Evolutionary conservation across 2,797 vertebrate genomes (phyloP), one percentile per base, ranked within the genome.

Genomic region (Champsocephalus gunnari): DNA sequence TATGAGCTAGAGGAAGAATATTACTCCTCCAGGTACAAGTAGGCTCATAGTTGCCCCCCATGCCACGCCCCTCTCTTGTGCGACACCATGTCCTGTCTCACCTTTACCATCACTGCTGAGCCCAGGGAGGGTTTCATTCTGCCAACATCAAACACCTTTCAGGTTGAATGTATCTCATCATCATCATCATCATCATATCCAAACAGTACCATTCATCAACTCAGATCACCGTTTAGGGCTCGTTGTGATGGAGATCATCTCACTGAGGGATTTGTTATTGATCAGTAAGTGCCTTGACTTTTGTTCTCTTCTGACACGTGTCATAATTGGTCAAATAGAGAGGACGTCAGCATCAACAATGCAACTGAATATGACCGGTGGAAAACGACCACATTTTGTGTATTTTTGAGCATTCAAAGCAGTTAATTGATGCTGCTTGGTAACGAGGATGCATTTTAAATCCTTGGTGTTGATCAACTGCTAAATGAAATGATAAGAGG

Each of bases 1-100:
- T 99, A 98, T 70, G 98, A 99, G 95, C 95, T 99, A 87, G 98
- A 99, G 95, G 98, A 99, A 97, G 98, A 99, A 94, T 99, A 98
- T 96, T 99, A 99, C 96, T 99, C 98, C 93, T 99, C 98, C 97
- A 99, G 98, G 98, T 99, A 99, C 96, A 98, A 96, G 95, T 99
- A 99, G 95, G 91, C 91, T 91, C 91, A 75, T 86, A 79, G 84
- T 66, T 79, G 78, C 83, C 78, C 70, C 79, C 82, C 87, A 82
- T 73, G 73, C 86, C 86, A 68, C 59, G n/a, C 71, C 74, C 76
- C 45, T 59, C 70, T 80, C 48, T 87, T 74, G 66, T 63, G 61
- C 79, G 65, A 77, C 85, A 83, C 80, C 77, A 77, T 87, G 75
- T 77, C 56, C 72, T 59, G 75, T 72, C 65, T 79, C 78, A 63